A percentile compares a stretch with the other conserved stretches of the same genome.
phyloP scores from a whole-genome alignment of 2,113 vertebrate genomes.

The Andinoacara biseriatus region DNA sequence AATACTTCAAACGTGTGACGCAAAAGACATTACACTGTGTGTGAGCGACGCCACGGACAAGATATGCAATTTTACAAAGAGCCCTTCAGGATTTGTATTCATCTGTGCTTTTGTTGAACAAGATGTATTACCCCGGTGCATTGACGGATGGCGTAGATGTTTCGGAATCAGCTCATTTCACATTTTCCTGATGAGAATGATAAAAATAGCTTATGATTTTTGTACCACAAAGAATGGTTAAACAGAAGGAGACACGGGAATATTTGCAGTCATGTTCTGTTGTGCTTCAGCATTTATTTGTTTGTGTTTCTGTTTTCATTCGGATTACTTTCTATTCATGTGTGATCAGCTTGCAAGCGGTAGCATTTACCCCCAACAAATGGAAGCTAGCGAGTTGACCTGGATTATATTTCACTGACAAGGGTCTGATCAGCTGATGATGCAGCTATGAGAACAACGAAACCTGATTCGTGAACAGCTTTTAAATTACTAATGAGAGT shows the following conservation, averaged over 20 bases:
- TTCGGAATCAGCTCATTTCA: constrained; percentile 50
- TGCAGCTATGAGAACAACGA: constrained; percentile 42
- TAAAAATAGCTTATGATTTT: constrained; percentile 7
- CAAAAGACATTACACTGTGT: constrained; percentile 15
- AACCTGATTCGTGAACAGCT: constrained; percentile 47
- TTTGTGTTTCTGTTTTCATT: neutral
- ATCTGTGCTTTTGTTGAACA: constrained; percentile 46
- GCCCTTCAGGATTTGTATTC: constrained; percentile 61
- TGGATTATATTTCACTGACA: constrained; percentile 5
- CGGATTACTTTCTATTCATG: neutral
- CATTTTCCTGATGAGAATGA: constrained; percentile 40
- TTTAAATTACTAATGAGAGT: constrained; percentile 44
- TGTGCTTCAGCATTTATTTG: neutral
- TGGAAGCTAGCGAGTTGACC: constrained; percentile 18
- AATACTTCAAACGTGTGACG: constrained; percentile 33
- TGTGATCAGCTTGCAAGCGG: neutral
- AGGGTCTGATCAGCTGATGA: neutral
- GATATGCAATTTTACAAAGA: constrained; percentile 48
- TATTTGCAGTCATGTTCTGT: neutral
- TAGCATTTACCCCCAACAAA: neutral
- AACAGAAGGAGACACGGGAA: neutral
- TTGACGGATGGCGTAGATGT: constrained; percentile 32
- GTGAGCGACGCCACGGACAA: neutral
- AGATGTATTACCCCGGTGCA: constrained; percentile 49
- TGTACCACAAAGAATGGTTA: neutral